These are phyloP conservation scores for Sarcoramphus papa DNA, from an alignment of 2,797 vertebrate genomes.

Conservation along the genomic window DNA sequence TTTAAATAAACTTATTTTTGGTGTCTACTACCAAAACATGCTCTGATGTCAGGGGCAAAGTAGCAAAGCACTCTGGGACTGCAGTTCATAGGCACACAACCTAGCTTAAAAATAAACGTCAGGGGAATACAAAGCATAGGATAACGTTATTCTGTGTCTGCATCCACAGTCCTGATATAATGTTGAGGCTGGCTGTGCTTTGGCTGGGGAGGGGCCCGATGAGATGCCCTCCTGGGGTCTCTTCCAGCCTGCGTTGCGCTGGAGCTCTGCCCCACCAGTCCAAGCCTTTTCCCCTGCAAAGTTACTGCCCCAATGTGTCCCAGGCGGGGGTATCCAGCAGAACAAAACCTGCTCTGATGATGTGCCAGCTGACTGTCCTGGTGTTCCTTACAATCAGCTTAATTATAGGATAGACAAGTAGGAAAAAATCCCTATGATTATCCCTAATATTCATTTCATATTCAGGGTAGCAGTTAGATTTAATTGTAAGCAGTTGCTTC, in stretches of 20 bases:
- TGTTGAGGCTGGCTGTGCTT: not conserved
- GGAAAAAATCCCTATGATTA: conserved; percentile 60
- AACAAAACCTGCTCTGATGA: conserved; percentile 29
- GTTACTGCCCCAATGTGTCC: not conserved
- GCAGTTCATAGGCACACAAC: not conserved
- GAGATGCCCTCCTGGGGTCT: not conserved
- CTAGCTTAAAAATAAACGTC: not conserved
- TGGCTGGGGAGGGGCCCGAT: not conserved
- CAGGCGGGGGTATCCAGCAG: not conserved
- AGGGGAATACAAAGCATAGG: not conserved
- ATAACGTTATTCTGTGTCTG: not conserved
- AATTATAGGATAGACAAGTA: conserved; percentile 61
- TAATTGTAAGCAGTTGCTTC: conserved; percentile 65
- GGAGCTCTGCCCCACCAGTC: not conserved
- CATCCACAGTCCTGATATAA: not conserved
- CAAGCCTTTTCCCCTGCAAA: not conserved
- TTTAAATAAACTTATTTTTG: not conserved
- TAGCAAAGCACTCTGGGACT: not conserved
- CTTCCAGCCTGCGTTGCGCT: not conserved
- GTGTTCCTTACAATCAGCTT: conserved; percentile 60
- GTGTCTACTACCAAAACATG: not conserved
- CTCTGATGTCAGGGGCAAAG: not conserved
- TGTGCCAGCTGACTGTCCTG: conserved; percentile 17
- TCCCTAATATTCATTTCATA: conserved; percentile 66
- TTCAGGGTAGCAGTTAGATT: conserved; percentile 62